Percentiles rank a stretch among this genome's conserved stretches.
Evolutionary conservation across 1,140 invertebrate genomes (phyloP).

Genomic region (Calliphora vicina): DNA sequence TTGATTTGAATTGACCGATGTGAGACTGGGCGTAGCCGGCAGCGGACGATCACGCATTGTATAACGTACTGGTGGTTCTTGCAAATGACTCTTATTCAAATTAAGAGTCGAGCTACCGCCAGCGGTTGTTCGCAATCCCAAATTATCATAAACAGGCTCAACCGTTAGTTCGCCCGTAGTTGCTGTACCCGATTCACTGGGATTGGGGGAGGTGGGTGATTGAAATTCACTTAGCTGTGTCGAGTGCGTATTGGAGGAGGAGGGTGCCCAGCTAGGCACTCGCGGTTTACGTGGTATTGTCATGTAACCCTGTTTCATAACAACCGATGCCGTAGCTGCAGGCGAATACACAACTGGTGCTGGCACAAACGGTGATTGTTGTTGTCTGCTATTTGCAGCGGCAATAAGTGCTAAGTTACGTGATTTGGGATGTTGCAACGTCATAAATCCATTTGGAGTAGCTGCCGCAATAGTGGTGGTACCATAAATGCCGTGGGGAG

Average conservation of each 20-base stretch:
- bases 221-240: conserved; percentile 58
- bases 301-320: conserved; percentile 80
- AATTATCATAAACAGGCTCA: conserved; percentile 85
- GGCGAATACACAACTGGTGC: conserved; percentile 66
- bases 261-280: conserved; percentile 82
- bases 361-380: conserved; percentile 71
- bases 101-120: conserved; percentile 83
- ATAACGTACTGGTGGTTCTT: conserved; percentile 64
- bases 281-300: conserved; percentile 84
- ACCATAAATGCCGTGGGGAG: conserved; percentile 59
- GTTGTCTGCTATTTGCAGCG: conserved; percentile 65
- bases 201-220: conserved; percentile 65
- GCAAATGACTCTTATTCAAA: conserved; percentile 70
- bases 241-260: conserved; percentile 54
- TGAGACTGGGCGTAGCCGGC: conserved; percentile 68
- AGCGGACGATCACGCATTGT: conserved; percentile 68
- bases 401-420: conserved; percentile 58
- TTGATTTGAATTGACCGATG: conserved; percentile 66
- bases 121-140: conserved; percentile 83
- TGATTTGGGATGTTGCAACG: conserved; percentile 60
- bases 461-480: conserved; percentile 54
- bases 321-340: conserved; percentile 59
- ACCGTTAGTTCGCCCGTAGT: conserved; percentile 65
- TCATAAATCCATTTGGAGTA: conserved; percentile 60
- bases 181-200: conserved; percentile 65